phyloP scores from a whole-genome alignment of 2,113 vertebrate species.

The Stomatorhinus ivindoensis region DNA sequence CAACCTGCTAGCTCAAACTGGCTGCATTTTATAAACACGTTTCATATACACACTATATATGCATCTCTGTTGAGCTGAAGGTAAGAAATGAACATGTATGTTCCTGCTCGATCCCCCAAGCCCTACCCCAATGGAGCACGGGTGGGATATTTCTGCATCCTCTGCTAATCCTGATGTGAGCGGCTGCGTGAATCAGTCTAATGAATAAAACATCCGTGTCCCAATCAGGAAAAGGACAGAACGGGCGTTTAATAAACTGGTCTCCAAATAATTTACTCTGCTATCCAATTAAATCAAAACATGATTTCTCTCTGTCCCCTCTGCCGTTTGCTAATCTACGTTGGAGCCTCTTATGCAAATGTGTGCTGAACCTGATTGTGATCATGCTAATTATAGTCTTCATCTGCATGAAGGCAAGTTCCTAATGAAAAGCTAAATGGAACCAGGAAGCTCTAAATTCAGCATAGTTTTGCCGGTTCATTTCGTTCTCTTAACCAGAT shows the following conservation, averaged over 20 bases:
- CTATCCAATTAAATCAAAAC: conserved; percentile 28
- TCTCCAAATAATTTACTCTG: conserved; percentile 24
- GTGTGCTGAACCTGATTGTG: conserved; percentile 10
- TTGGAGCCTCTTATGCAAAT: conserved; percentile 26
- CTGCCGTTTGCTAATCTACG: conserved; percentile 21
- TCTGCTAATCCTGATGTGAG: conserved; percentile 6
- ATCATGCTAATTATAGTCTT: conserved; percentile 19
- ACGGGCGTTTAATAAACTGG: conserved; percentile 19
- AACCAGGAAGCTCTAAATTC: neutral
- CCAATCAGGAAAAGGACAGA: conserved; percentile 24
- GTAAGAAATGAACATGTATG: neutral
- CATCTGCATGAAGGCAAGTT: conserved; percentile 14
- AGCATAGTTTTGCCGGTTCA: neutral
- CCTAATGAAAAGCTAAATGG: neutral
- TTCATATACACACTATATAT: neutral
- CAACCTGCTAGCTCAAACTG: neutral
- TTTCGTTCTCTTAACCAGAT: neutral
- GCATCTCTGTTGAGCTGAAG: neutral
- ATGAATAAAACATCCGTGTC: conserved; percentile 19
- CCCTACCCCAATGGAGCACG: neutral
- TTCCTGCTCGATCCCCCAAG: neutral
- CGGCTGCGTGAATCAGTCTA: neutral
- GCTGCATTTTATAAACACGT: neutral
- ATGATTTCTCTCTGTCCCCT: conserved; percentile 16
- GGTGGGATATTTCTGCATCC: neutral